A percentile compares a stretch with the other conserved stretches of the same genome.
Conservation (phyloP, 2,797 vertebrate species). For the Chelmon rostratus region DNA sequence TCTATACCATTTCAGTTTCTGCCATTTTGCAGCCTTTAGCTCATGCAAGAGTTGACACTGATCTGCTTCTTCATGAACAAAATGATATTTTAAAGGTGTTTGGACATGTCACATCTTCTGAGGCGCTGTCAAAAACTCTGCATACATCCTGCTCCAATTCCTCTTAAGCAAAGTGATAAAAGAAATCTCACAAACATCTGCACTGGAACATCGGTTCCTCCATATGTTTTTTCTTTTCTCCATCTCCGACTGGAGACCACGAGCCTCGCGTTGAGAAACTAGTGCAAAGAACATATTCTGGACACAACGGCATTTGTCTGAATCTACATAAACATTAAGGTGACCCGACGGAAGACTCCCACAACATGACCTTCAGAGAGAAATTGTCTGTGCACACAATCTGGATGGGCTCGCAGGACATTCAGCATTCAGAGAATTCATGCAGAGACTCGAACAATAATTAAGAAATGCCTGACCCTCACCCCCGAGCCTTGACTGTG, state of each 20-base stretch:
- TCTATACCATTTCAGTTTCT: not conserved
- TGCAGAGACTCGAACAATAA: not conserved
- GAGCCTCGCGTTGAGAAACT: not conserved
- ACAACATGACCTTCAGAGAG: slow-evolving; percentile 5
- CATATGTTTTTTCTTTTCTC: not conserved
- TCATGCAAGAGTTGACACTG: not conserved
- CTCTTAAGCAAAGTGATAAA: not conserved
- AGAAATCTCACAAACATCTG: not conserved
- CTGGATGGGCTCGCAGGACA: not conserved
- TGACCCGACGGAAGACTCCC: not conserved
- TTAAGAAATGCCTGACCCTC: slow-evolving; percentile 7
- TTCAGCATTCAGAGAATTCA: slow-evolving; percentile 2
- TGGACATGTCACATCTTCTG: slow-evolving; percentile 1
- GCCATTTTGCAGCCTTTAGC: slow-evolving; percentile 2
- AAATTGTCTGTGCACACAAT: slow-evolving; percentile 11
- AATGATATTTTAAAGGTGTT: slow-evolving; percentile 1
- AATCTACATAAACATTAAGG: not conserved
- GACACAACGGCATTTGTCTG: not conserved
- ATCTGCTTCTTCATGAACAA: not conserved
- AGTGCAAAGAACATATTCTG: not conserved
- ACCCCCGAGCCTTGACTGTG: not conserved
- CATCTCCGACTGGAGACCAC: not conserved
- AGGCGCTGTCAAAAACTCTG: not conserved
- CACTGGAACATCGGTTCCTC: not conserved
- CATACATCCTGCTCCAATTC: not conserved